Conservation (phyloP, 1,140 invertebrate genomes). For the Neodiprion fabricii region DNA sequence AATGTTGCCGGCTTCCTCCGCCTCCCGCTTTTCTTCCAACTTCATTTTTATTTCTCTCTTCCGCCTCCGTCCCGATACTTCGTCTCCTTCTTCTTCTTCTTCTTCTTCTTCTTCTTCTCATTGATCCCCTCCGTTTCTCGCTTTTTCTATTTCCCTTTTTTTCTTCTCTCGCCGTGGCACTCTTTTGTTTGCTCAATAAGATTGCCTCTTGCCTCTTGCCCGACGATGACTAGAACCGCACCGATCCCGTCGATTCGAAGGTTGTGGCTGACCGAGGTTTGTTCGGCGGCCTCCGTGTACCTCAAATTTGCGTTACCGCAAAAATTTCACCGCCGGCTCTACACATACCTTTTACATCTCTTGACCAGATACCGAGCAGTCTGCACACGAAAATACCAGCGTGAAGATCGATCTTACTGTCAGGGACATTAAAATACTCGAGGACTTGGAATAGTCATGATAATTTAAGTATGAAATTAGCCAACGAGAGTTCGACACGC, state of each 20-base stretch:
- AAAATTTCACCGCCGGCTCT: slow-evolving; percentile 45
- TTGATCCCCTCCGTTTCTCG: no score
- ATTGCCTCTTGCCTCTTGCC: slow-evolving; percentile 12
- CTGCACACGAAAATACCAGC: no score
- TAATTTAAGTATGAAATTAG: no score
- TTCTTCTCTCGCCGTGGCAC: background rate
- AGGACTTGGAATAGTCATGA: no score
- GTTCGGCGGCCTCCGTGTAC: slow-evolving; percentile 45
- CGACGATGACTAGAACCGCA: slow-evolving; percentile 19
- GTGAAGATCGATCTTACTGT: no score
- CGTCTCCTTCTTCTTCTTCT: background rate
- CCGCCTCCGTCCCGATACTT: background rate
- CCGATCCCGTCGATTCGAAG: slow-evolving; percentile 47
- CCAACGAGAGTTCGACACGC: no score
- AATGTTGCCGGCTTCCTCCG: slow-evolving; percentile 2
- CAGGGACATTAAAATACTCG: no score
- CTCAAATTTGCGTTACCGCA: slow-evolving; percentile 41
- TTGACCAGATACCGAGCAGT: no score
- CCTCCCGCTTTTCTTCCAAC: background rate
- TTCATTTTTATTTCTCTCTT: no score
- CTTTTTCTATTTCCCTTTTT: no score
- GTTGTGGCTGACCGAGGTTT: slow-evolving; percentile 53
- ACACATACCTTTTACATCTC: no score
- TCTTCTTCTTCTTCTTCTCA: background rate
- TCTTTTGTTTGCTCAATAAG: slow-evolving; percentile 30